Percentiles rank a stretch among this genome's conserved stretches.
These are phyloP conservation scores for Azorinus chamasolen DNA, from an alignment of 2,888 invertebrate genomes.

Conservation along the genomic window DNA sequence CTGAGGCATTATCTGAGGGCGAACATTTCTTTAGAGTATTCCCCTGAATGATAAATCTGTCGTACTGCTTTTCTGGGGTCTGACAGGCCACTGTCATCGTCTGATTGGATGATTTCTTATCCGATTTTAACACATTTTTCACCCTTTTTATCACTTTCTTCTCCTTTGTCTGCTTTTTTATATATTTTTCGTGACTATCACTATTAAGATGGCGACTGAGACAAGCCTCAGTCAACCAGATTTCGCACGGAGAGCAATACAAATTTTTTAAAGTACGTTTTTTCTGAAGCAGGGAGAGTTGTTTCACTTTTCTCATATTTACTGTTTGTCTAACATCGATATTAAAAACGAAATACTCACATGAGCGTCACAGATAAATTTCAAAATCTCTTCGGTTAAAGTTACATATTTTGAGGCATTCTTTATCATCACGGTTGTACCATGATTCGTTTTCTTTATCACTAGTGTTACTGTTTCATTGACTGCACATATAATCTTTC, in stretches of 20 bases:
- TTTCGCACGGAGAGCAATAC: conserved; percentile 8
- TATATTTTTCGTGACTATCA: conserved; percentile 2
- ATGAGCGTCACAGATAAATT: conserved; percentile 6
- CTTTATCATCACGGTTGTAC: conserved; percentile 6
- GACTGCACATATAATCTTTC: conserved; percentile 1
- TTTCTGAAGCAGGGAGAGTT: conserved; percentile 6
- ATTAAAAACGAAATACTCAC: conserved; percentile 4
- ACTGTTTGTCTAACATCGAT: conserved; percentile 7
- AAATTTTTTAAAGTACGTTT: conserved; percentile 9
- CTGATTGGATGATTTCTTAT: background rate
- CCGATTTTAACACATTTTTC: background rate
- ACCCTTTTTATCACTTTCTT: background rate
- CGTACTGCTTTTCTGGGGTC: conserved; percentile 1
- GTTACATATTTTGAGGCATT: conserved; percentile 15
- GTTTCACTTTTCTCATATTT: background rate
- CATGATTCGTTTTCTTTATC: conserved; percentile 2
- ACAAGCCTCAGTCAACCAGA: conserved; percentile 7
- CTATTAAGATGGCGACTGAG: conserved; percentile 8
- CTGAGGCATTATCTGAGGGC: background rate
- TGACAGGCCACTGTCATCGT: background rate
- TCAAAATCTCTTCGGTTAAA: background rate
- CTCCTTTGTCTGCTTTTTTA: background rate
- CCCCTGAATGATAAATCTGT: conserved; percentile 4
- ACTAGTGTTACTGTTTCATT: conserved; percentile 4
- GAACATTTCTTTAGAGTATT: conserved; percentile 2